Evolutionary conservation across 1,140 invertebrate species (phyloP).

Genomic region (Palaemon carinicauda): DNA sequence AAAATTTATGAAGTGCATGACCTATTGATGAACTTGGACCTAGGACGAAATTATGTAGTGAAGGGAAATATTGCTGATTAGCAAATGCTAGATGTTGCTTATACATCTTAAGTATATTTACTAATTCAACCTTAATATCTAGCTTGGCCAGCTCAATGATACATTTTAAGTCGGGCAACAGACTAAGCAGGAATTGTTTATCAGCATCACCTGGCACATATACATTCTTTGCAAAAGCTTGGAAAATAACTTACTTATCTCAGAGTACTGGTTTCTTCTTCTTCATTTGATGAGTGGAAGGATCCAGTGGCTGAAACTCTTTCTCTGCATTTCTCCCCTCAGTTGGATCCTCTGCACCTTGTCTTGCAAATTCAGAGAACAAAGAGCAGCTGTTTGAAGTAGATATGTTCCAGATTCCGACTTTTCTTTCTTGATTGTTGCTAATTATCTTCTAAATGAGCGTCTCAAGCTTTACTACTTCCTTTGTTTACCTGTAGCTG

Average conservation of each 20-base stretch:
- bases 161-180: slow-evolving; percentile 12
- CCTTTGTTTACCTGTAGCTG: background rate
- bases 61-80: background rate
- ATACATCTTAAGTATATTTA: slow-evolving; percentile 13
- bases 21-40: background rate
- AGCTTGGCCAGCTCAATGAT: background rate
- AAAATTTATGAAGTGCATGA: background rate
- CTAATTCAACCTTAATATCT: background rate
- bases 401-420: slow-evolving; percentile 16
- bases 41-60: background rate
- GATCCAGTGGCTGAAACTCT: too few relatives aligned
- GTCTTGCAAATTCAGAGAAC: too few relatives aligned
- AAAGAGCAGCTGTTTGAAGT: slow-evolving; percentile 30
- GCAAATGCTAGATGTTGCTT: slow-evolving; percentile 18
- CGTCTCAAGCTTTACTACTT: too few relatives aligned
- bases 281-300: background rate
- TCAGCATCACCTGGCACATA: background rate
- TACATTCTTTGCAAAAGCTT: slow-evolving; percentile 6
- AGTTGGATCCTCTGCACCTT: too few relatives aligned
- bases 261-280: background rate
- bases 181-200: slow-evolving; percentile 8
- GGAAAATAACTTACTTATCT: slow-evolving; percentile 2
- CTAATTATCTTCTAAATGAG: background rate
- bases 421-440: background rate
- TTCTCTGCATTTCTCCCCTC: too few relatives aligned